Conservation (phyloP, 1,140 invertebrate species). For the Neodiprion lecontei region DNA sequence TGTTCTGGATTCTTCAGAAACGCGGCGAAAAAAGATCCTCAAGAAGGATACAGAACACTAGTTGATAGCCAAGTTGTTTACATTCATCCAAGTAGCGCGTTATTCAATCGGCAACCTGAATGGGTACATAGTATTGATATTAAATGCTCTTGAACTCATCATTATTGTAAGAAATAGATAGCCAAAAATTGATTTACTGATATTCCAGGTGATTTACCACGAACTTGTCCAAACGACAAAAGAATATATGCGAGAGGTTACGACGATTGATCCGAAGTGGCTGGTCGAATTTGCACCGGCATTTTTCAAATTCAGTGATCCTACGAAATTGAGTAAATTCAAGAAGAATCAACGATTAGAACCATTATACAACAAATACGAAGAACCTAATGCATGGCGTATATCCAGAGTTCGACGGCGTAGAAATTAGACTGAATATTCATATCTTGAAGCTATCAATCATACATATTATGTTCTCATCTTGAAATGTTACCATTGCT, state of each 20-base stretch:
- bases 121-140: slow-evolving; percentile 71
- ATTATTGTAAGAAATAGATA: slow-evolving; percentile 15
- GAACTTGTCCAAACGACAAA: slow-evolving; percentile 99
- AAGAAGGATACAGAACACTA: slow-evolving; percentile 97
- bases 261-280: slow-evolving; percentile 99
- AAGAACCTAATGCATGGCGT: slow-evolving; percentile 98
- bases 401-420: slow-evolving; percentile 92
- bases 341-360: slow-evolving; percentile 99
- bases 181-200: slow-evolving; percentile 29
- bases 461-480: neutral
- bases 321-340: slow-evolving; percentile 97
- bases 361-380: slow-evolving; percentile 98
- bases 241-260: slow-evolving; percentile 99
- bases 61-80: slow-evolving; percentile 99
- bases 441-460: neutral
- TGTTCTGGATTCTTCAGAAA: slow-evolving; percentile 99
- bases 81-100: slow-evolving; percentile 97
- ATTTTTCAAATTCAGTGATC: slow-evolving; percentile 99
- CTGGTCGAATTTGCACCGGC: slow-evolving; percentile 98
- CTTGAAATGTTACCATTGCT: too few relatives aligned
- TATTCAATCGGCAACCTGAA: slow-evolving; percentile 98
- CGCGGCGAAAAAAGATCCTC: slow-evolving; percentile 98
- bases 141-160: neutral
- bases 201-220: slow-evolving; percentile 92
- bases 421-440: slow-evolving; percentile 73